A percentile compares a stretch with the other conserved stretches of the same genome.
These are phyloP conservation scores for Drosophila dunni DNA, from an alignment of 1,140 invertebrate species.

Conservation along the genomic window DNA sequence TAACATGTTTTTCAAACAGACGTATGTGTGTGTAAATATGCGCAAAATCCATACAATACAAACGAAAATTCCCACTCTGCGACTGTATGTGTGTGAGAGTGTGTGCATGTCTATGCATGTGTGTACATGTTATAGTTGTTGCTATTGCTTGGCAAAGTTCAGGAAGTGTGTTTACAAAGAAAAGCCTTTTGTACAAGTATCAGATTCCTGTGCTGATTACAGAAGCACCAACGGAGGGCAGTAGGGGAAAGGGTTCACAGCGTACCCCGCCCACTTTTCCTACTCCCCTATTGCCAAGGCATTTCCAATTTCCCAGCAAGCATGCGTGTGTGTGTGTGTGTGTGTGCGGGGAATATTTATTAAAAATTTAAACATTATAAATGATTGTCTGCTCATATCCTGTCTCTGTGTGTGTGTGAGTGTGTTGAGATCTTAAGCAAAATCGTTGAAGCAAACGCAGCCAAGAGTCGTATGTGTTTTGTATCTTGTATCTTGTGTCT, in stretches of 20 bases:
- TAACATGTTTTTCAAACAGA: slow-evolving; percentile 75
- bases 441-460: slow-evolving; percentile 17
- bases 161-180: slow-evolving; percentile 81
- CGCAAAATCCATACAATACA: slow-evolving; percentile 71
- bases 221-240: slow-evolving; percentile 55
- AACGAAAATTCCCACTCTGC: slow-evolving; percentile 18
- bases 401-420: slow-evolving; percentile 15
- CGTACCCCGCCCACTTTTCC: neutral
- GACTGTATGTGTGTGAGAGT: neutral
- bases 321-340: slow-evolving; percentile 5
- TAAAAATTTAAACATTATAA: slow-evolving; percentile 80
- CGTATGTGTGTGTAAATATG: slow-evolving; percentile 72
- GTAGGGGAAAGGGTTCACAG: slow-evolving; percentile 2
- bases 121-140: slow-evolving; percentile 49
- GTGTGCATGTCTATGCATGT: slow-evolving; percentile 1
- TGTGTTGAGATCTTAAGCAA: slow-evolving; percentile 26
- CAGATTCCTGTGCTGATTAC: slow-evolving; percentile 81
- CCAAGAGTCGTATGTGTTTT: neutral
- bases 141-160: slow-evolving; percentile 64
- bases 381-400: slow-evolving; percentile 72
- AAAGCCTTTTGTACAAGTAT: slow-evolving; percentile 82
- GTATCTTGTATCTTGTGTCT: slow-evolving; percentile 25
- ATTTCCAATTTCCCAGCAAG: slow-evolving; percentile 18
- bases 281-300: neutral
- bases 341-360: slow-evolving; percentile 68